Percentiles rank a stretch among this genome's conserved stretches.
Evolutionary conservation across 2,113 vertebrate species (phyloP).

Genomic region (Podiceps cristatus): DNA sequence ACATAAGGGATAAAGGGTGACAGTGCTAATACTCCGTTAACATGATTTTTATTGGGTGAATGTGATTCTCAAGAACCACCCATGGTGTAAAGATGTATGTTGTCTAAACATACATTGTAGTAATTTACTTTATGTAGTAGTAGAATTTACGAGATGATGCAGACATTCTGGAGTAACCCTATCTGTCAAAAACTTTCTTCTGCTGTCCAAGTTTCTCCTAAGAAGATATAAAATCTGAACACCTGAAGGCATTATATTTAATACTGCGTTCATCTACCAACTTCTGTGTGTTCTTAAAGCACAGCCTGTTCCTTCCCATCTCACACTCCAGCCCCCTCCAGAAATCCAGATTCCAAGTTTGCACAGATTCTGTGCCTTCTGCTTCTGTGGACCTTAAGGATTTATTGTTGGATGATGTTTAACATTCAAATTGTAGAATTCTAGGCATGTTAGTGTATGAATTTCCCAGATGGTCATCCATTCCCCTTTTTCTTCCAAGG

Average conservation of each 20-base stretch:
- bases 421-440: background rate
- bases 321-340: background rate
- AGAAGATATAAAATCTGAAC: background rate
- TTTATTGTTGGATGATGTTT: background rate
- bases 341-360: background rate
- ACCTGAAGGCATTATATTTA: background rate
- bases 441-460: background rate
- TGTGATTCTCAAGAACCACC: slow-evolving; percentile 26
- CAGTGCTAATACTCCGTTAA: slow-evolving; percentile 35
- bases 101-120: slow-evolving; percentile 11
- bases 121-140: background rate
- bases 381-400: background rate
- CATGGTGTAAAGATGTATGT: slow-evolving; percentile 14
- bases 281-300: background rate
- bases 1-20: slow-evolving; percentile 47
- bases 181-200: background rate
- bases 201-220: background rate
- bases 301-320: background rate
- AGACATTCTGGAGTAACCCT: background rate
- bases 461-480: background rate
- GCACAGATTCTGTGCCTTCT: background rate
- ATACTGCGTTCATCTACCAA: background rate
- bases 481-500: background rate
- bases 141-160: background rate
- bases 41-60: slow-evolving; percentile 52